Conservation (phyloP, 2,113 vertebrate species). For the Paralichthys olivaceus region DNA sequence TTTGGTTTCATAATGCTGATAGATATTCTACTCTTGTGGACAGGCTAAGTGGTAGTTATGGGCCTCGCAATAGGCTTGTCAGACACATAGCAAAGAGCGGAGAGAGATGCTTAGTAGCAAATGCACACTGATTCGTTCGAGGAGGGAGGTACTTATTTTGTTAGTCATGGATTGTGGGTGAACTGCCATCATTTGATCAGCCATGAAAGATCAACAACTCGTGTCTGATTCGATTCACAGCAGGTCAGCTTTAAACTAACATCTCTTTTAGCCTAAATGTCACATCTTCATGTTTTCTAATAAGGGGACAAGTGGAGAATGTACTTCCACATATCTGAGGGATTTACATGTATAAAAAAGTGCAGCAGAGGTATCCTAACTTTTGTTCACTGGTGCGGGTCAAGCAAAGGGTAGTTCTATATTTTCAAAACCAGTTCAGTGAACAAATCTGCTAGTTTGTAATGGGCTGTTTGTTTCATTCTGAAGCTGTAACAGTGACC, state of each 20-base stretch:
- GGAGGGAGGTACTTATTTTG: conserved; percentile 9
- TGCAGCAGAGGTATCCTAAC: background rate
- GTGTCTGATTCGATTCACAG: background rate
- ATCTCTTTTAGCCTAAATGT: background rate
- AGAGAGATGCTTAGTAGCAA: conserved; percentile 36
- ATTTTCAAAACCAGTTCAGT: too few relatives aligned
- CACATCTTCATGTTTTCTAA: background rate
- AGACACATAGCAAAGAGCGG: conserved; percentile 36
- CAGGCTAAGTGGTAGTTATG: conserved; percentile 62
- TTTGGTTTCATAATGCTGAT: conserved; percentile 67
- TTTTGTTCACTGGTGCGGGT: background rate
- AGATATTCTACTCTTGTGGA: conserved; percentile 64
- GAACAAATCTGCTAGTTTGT: too few relatives aligned
- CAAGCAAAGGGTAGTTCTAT: background rate
- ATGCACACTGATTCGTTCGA: conserved; percentile 22
- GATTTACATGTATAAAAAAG: background rate
- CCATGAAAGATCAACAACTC: conserved; percentile 12
- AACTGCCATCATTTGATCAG: conserved; percentile 17
- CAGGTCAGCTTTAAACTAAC: conserved; percentile 1
- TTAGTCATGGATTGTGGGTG: conserved; percentile 9
- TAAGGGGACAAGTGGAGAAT: background rate
- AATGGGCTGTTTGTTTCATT: too few relatives aligned
- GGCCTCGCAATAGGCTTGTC: conserved; percentile 32
- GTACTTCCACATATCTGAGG: background rate
- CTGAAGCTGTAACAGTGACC: too few relatives aligned